Evolutionary conservation across 1,140 invertebrate species (phyloP), one percentile per base, ranked within the genome.

Genomic region (Atta texana): DNA sequence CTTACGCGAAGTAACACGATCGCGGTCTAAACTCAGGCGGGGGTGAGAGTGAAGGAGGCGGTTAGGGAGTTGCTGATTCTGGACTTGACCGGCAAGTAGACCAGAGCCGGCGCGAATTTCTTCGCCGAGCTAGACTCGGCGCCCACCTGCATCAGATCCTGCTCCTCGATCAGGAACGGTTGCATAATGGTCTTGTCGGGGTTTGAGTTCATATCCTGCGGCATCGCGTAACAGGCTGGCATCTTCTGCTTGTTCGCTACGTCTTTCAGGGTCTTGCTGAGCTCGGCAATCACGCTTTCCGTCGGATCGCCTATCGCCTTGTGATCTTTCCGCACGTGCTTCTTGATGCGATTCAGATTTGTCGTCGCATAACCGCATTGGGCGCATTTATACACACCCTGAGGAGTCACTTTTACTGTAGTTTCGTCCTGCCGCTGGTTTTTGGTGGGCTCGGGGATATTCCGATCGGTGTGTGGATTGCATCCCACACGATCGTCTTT

Each of bases 21-120:
- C 28, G 59, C 51, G n/a, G 51, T 44, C 8, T 55, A 57, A n/a
- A 71, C 87, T 95, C 93, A 98, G 95, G 98, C 98, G 86, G 98
- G 98, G 92, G 98, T 99, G 74, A 99, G 97, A 90, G 97, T 98
- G 94, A 99, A 98, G 93, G 98, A 98, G 77, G 98, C 97, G 82
- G 98, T 98, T 89, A 98, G 96, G 82, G 97, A 96, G 92, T 97
- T 96, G 90, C 96, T 97, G 88, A 98, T 96, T 93, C 98, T 97
- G 89, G 98, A 97, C 88, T 97, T 97, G 80, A 99, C 98, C 61
- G 98, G 98, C 93, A 99, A 96, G 95, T 98, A 98, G 92, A 99
- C 98, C 80, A 99, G 95, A 77, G 98, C 98, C 39, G 98, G 98
- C 82, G 98, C 97, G 94, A 99, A 97, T 87, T 90, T 94, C 92